Conservation (phyloP, 2,113 vertebrate species). For the Sminthopsis crassicaudata region DNA sequence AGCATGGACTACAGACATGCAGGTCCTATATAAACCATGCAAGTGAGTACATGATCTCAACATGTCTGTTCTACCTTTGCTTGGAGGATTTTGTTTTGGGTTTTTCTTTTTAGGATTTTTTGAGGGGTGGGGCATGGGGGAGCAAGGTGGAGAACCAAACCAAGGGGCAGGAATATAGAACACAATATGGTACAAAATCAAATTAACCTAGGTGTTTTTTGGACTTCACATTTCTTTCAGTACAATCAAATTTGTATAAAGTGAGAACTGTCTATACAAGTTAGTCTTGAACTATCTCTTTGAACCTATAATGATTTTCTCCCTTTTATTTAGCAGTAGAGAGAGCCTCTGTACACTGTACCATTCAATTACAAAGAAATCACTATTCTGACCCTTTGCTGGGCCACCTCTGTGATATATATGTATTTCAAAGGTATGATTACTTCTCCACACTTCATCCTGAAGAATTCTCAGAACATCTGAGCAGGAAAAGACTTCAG, state of each 20-base stretch:
- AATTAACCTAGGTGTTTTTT: not conserved
- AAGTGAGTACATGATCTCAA: not conserved
- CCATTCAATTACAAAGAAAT: too few relatives aligned
- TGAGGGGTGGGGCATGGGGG: not conserved
- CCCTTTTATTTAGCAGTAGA: not conserved
- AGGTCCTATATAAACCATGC: too few relatives aligned
- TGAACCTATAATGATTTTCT: too few relatives aligned
- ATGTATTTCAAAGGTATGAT: too few relatives aligned
- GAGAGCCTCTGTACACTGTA: too few relatives aligned
- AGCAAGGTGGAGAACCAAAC: not conserved
- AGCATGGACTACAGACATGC: too few relatives aligned
- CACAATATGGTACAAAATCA: not conserved
- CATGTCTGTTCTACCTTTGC: not conserved
- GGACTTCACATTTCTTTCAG: not conserved
- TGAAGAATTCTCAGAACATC: not conserved
- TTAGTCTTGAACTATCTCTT: not conserved
- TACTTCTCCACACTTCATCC: not conserved
- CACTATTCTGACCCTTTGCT: not conserved
- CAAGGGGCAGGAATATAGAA: not conserved
- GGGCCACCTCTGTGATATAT: not conserved
- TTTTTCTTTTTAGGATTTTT: not conserved
- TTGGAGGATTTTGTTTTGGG: not conserved
- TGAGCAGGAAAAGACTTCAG: not conserved
- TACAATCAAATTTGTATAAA: not conserved
- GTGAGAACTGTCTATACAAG: not conserved